These are phyloP conservation scores for Hirtodrosophila trivittata DNA, from an alignment of 2,888 invertebrate genomes.

Conservation along the genomic window DNA sequence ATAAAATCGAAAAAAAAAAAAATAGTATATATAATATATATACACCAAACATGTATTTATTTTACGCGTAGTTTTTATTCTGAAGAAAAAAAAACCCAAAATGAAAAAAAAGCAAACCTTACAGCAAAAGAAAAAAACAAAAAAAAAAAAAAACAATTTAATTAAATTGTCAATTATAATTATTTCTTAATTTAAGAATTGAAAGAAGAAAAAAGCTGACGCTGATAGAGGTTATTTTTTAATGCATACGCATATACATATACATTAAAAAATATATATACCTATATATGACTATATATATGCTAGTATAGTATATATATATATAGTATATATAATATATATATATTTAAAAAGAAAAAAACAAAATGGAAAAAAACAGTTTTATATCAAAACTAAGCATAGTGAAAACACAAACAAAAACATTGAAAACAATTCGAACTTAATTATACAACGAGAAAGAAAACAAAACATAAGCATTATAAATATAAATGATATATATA, in stretches of 20 bases:
- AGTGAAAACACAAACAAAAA: constrained; percentile 65
- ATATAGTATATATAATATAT: constrained; percentile 51
- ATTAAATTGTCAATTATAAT: constrained; percentile 78
- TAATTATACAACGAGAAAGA: constrained; percentile 81
- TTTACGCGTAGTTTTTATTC: constrained; percentile 78
- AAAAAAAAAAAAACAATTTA: constrained; percentile 58
- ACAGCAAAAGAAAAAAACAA: constrained; percentile 28
- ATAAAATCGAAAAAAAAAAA: constrained; percentile 43
- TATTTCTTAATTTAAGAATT: constrained; percentile 76
- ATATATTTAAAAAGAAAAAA: constrained; percentile 36
- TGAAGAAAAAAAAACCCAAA: constrained; percentile 35
- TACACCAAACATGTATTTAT: constrained; percentile 70
- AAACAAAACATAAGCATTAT: constrained; percentile 42
- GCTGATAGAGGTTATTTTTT: constrained; percentile 75
- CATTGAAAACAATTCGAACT: constrained; percentile 82
- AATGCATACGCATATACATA: constrained; percentile 64
- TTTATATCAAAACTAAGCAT: constrained; percentile 75
- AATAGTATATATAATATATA: constrained; percentile 54
- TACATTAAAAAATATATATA: constrained; percentile 52
- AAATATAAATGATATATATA: constrained; percentile 14
- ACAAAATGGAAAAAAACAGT: constrained; percentile 68
- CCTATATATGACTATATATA: constrained; percentile 52
- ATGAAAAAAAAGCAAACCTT: constrained; percentile 10
- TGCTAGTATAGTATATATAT: constrained; percentile 50
- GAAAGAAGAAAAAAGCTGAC: constrained; percentile 61